These are phyloP conservation scores for Globicephala melas DNA, from an alignment of 2,113 vertebrate species.

Conservation along the genomic window DNA sequence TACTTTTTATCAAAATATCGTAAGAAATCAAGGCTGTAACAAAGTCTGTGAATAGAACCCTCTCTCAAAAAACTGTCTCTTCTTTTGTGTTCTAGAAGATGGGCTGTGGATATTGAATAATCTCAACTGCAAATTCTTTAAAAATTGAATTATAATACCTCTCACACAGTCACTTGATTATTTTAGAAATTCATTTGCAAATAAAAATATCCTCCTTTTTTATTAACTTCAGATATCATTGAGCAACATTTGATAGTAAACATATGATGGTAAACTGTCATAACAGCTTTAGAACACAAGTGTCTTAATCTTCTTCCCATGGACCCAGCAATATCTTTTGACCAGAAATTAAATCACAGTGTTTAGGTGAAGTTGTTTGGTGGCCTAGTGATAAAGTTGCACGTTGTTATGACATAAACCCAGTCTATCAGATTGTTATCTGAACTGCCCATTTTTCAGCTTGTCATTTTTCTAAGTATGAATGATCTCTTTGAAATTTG, in stretches of 20 bases:
- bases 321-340: neutral
- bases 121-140: neutral
- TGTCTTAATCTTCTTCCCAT: neutral
- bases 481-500: neutral
- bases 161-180: neutral
- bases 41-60: neutral
- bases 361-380: neutral
- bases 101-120: neutral
- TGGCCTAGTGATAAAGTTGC: neutral
- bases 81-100: neutral
- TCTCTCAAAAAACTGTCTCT: neutral
- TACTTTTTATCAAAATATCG: constrained; percentile 24
- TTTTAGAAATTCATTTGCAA: constrained; percentile 29
- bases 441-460: neutral
- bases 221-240: neutral
- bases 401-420: neutral
- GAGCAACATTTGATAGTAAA: neutral
- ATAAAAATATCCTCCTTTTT: neutral
- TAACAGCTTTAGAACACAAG: neutral
- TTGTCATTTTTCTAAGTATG: constrained; percentile 6
- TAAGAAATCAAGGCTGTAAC: neutral
- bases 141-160: constrained; percentile 13
- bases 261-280: neutral
- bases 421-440: neutral
- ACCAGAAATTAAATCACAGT: neutral